phyloP scores from a whole-genome alignment of 2,113 vertebrate species.

The Engystomops pustulosus region DNA sequence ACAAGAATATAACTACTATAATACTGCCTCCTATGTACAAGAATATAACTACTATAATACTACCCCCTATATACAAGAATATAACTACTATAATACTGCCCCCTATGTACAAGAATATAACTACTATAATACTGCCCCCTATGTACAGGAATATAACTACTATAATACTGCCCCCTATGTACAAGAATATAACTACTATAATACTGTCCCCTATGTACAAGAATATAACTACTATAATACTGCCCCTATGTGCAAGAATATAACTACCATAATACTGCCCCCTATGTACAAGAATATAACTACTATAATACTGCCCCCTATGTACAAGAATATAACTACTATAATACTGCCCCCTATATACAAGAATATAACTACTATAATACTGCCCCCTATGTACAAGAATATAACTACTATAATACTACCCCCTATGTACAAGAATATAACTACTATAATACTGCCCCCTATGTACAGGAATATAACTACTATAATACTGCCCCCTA shows the following conservation, averaged over 20 bases:
- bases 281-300: neutral
- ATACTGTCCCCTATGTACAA: neutral
- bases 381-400: neutral
- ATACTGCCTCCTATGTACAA: neutral
- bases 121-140: slow-evolving; percentile 3
- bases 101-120: slow-evolving; percentile 11
- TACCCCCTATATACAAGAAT: neutral
- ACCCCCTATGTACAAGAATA: neutral
- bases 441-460: neutral
- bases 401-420: slow-evolving; percentile 15
- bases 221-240: slow-evolving; percentile 24
- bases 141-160: slow-evolving; percentile 14
- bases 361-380: neutral
- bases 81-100: slow-evolving; percentile 7
- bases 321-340: slow-evolving; percentile 11
- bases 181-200: slow-evolving; percentile 1
- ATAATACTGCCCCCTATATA: neutral
- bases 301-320: slow-evolving; percentile 7
- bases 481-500: neutral
- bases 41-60: slow-evolving; percentile 11
- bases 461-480: neutral
- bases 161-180: slow-evolving; percentile 14
- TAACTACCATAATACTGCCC: neutral
- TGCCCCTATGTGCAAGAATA: neutral
- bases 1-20: slow-evolving; percentile 18